Conservation (phyloP, 2,888 invertebrate species). For the Unio pictorum region DNA sequence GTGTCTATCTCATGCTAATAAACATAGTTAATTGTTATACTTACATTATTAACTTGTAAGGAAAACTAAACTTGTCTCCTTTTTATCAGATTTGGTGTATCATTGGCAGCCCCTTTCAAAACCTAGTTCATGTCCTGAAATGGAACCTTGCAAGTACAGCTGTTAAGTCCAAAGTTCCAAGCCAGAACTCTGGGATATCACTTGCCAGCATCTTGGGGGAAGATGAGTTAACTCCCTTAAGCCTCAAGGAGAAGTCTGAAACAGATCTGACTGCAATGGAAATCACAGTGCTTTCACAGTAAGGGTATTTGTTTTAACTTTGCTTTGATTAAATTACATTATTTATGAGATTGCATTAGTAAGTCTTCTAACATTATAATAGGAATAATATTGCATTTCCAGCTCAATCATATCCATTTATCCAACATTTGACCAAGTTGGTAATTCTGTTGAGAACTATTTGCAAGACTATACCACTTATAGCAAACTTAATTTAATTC, state of each 20-base stretch:
- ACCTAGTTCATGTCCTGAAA: conserved; percentile 48
- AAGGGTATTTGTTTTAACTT: neutral
- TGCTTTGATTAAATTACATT: neutral
- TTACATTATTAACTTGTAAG: too few relatives aligned
- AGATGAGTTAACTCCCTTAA: neutral
- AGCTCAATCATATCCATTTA: too few relatives aligned
- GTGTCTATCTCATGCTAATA: too few relatives aligned
- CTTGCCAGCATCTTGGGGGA: neutral
- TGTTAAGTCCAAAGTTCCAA: neutral
- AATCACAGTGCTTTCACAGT: conserved; percentile 15
- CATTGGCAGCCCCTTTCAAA: conserved; percentile 55
- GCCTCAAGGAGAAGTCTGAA: conserved; percentile 2
- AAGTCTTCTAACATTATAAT: too few relatives aligned
- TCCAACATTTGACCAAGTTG: too few relatives aligned
- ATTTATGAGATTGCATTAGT: neutral
- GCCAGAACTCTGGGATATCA: neutral
- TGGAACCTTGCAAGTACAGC: conserved; percentile 23
- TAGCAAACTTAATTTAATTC: too few relatives aligned
- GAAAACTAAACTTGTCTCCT: neutral
- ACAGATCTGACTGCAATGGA: conserved; percentile 1
- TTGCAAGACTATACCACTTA: too few relatives aligned
- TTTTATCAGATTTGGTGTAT: conserved; percentile 49
- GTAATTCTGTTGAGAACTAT: too few relatives aligned
- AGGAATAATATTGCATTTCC: too few relatives aligned
- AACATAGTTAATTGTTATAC: too few relatives aligned